Base-by-base conservation (phyloP, 1,140 invertebrate species). In the Hesperophylax magnus region DNA sequence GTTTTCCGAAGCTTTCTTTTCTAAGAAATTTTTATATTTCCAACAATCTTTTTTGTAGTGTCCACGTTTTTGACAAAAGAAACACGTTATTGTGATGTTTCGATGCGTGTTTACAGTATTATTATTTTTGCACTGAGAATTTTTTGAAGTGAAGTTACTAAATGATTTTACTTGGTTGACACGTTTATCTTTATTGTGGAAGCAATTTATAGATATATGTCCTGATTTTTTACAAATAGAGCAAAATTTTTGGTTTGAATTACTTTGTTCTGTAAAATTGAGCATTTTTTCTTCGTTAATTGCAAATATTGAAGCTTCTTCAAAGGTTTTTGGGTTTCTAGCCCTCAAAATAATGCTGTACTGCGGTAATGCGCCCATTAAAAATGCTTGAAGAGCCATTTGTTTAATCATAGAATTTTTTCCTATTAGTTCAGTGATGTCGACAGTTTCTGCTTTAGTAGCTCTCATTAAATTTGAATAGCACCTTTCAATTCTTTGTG, bases 401-500 rank as follows among this genome's bases (percentile, higher is more conserved):
- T 58, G 54, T 58, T 58, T 58, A 9, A 58, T 58, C 17, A 58
- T n/a, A 5, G 1, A n/a, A 20, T 58, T n/a, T 58, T n/a, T 58
- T 18, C 54, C 54, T 3, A 20, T n/a, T 58, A 58, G 5, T n/a
- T 58, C 54, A 20, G 20, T n/a, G 17, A 18, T 14, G 15, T 58
- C 0, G 17, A 58, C 54, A n/a, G 61, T 63, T 63, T 63, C 61
- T 15, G n/a, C 22, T 63, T 63, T 63, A 15, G 61, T 63, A 27
- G 24, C 24, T 15, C 18, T 14, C 61, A 63, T 63, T 27, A 63
- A 63, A 27, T 63, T 27, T 22, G 61, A 63, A 63, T 63, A 63
- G 14, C 24, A 63, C 14, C 22, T 63, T 63, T 63, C 61, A 15
- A 63, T 63, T 27, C 61, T 63, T 63, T 63, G 61, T 15, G 61